A percentile compares a stretch with the other conserved stretches of the same genome.
phyloP scores from a whole-genome alignment of 2,113 vertebrate species.

The Lepus americanus region DNA sequence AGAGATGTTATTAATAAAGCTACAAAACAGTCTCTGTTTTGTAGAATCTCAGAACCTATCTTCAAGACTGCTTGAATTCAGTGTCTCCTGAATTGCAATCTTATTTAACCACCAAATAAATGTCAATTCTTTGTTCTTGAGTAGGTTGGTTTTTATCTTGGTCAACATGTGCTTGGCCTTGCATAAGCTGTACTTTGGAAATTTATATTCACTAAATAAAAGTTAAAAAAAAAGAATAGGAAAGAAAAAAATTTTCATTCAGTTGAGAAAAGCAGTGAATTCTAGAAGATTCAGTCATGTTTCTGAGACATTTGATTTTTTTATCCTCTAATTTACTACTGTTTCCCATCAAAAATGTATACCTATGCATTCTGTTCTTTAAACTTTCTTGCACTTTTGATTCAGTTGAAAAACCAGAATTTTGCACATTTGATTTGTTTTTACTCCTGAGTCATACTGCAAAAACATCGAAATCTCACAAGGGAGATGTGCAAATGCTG shows the following conservation, averaged over 20 bases:
- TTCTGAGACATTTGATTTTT: constrained; percentile 43
- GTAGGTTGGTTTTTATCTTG: too few relatives aligned
- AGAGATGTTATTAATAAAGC: too few relatives aligned
- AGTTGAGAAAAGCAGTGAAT: background rate
- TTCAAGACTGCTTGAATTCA: too few relatives aligned
- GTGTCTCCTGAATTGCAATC: too few relatives aligned
- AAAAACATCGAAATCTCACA: constrained; percentile 64
- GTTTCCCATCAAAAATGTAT: background rate
- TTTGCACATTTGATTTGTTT: constrained; percentile 36
- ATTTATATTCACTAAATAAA: too few relatives aligned
- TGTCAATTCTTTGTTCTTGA: too few relatives aligned
- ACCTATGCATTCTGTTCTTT: constrained; percentile 1
- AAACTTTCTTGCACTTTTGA: constrained; percentile 16
- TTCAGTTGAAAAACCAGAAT: background rate
- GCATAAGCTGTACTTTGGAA: too few relatives aligned
- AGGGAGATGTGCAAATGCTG: constrained; percentile 61
- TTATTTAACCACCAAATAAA: too few relatives aligned
- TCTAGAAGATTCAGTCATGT: background rate
- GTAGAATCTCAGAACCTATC: too few relatives aligned
- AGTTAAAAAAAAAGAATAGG: background rate
- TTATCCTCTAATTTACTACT: background rate
- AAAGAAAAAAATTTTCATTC: background rate
- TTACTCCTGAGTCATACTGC: background rate
- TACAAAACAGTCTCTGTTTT: too few relatives aligned
- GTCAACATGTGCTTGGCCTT: too few relatives aligned